phyloP scores from a whole-genome alignment of 2,888 invertebrate species.

The Hyalella azteca region DNA sequence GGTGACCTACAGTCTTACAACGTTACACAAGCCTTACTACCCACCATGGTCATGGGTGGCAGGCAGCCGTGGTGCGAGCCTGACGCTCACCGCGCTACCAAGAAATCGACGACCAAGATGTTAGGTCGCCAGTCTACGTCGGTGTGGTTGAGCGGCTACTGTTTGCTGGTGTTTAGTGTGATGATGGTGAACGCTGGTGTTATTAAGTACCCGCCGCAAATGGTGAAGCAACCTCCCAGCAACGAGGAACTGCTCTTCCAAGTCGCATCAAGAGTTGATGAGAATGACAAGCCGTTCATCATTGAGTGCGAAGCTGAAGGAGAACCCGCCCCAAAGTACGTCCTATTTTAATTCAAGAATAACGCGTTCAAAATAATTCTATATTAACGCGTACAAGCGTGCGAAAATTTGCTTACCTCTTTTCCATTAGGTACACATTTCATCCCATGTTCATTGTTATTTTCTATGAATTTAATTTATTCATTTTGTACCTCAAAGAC shows the following conservation, averaged over 20 bases:
- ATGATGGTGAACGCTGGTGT: conserved; percentile 39
- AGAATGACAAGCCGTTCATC: conserved; percentile 90
- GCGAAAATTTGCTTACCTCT: no score
- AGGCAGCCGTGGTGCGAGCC: neutral
- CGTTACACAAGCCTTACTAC: no score
- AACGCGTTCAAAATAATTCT: no score
- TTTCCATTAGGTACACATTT: no score
- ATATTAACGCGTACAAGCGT: no score
- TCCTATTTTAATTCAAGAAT: no score
- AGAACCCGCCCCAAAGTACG: conserved; percentile 91
- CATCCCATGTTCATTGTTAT: no score
- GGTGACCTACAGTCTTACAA: no score
- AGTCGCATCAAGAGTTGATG: conserved; percentile 78
- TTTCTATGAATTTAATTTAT: no score
- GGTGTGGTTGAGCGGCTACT: neutral
- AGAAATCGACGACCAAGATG: neutral
- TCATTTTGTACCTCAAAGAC: no score
- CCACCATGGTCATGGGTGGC: neutral
- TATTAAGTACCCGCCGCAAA: conserved; percentile 78
- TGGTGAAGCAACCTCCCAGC: conserved; percentile 85
- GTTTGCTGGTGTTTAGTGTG: conserved; percentile 7
- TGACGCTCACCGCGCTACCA: neutral
- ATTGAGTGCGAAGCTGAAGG: conserved; percentile 97
- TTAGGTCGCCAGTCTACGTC: neutral
- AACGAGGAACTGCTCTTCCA: conserved; percentile 89